Conservation (phyloP, 1,140 invertebrate species). For the Drosophila oshimai region DNA sequence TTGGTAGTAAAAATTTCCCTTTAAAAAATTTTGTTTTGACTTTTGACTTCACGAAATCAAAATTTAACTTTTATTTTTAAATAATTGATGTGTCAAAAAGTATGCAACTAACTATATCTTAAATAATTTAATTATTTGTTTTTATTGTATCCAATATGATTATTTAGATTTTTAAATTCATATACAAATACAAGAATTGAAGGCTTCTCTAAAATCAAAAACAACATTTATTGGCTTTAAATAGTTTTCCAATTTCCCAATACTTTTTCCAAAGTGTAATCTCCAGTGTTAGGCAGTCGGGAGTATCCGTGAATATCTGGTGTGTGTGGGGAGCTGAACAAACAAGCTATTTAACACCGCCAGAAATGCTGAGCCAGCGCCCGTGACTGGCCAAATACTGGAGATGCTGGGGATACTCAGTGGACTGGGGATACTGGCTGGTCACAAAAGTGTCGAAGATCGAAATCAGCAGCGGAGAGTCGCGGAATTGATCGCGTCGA, state of each 20-base stretch:
- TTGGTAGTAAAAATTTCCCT: background rate
- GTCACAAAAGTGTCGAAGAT: slow-evolving; percentile 78
- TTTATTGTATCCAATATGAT: too few species aligned
- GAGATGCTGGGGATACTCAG: slow-evolving; percentile 3
- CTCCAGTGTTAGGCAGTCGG: slow-evolving; percentile 55
- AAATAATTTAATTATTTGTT: too few species aligned
- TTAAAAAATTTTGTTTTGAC: background rate
- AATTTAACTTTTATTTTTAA: background rate
- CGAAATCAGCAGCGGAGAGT: slow-evolving; percentile 75
- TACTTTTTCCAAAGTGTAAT: background rate
- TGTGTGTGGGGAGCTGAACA: slow-evolving; percentile 64
- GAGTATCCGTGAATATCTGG: slow-evolving; percentile 28
- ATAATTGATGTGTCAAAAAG: too few species aligned
- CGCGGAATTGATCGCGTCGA: slow-evolving; percentile 80
- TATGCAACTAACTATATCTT: too few species aligned
- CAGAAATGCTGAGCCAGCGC: slow-evolving; percentile 69
- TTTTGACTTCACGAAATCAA: too few species aligned
- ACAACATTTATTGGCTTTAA: background rate
- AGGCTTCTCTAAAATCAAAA: background rate
- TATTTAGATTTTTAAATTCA: too few species aligned
- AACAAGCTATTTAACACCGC: slow-evolving; percentile 79
- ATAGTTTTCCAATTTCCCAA: background rate
- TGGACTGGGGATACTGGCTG: background rate
- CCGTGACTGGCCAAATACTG: slow-evolving; percentile 57
- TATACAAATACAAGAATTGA: background rate